Evolutionary conservation across 2,888 invertebrate genomes (phyloP), one percentile per base, ranked within the genome.

Genomic region (Polylopha cassiicola): DNA sequence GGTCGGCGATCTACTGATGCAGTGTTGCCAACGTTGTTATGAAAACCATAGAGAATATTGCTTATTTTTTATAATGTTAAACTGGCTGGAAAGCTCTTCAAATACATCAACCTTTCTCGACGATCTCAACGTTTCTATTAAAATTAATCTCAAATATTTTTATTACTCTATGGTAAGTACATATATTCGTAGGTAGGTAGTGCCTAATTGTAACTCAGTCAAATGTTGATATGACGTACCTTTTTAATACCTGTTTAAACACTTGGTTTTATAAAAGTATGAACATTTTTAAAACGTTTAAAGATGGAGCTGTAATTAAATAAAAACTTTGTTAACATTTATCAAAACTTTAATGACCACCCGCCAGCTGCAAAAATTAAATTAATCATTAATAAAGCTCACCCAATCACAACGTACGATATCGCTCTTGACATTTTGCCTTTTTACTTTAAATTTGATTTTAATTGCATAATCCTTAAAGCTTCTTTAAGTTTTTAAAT

Each of bases 1-100:
- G 56, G 65, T 58, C 68, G 62, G 55, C 68, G 68, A 60, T 65
- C 69, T 67, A 77, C 76, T 79, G 76, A 73, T 70, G 73, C 74
- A 73, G 73, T 75, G 61, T 55, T 54, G 54, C 49, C 39, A 44
- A 18, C 8, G 7, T 14, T 18, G 17, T n/a, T 7, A n/a, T n/a
- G n/a, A n/a, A n/a, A n/a, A n/a, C n/a, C n/a, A n/a, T n/a, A n/a
- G n/a, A n/a, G n/a, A n/a, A n/a, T n/a, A n/a, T n/a, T n/a, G n/a
- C n/a, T n/a, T n/a, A n/a, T n/a, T n/a, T n/a, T n/a, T n/a, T n/a
- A n/a, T n/a, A n/a, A n/a, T n/a, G n/a, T n/a, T n/a, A n/a, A n/a
- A n/a, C n/a, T n/a, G n/a, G n/a, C n/a, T n/a, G n/a, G n/a, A n/a
- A n/a, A n/a, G n/a, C n/a, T n/a, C n/a, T n/a, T n/a, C n/a, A n/a